Evolutionary conservation across 2,888 invertebrate genomes (phyloP).

Genomic region (Drosophila trichaetosa): DNA sequence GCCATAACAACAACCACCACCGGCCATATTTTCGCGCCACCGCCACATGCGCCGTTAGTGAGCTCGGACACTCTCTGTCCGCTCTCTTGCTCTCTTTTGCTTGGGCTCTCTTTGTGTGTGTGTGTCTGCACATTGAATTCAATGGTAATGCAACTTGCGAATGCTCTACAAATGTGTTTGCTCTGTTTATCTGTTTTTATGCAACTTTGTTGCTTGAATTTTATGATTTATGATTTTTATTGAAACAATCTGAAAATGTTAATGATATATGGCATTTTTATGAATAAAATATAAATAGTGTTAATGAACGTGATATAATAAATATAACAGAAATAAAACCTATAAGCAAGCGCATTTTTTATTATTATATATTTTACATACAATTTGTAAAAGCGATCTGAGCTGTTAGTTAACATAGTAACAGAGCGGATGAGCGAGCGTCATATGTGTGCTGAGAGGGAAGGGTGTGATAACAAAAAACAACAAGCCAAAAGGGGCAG

Average conservation of each 20-base stretch:
- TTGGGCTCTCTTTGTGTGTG: conserved; percentile 41
- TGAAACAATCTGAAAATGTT: not conserved
- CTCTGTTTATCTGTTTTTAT: not conserved
- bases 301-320: conserved; percentile 3
- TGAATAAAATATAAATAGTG: not conserved
- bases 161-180: conserved; percentile 31
- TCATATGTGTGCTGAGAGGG: conserved; percentile 5
- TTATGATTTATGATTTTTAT: not conserved
- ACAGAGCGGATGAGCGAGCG: not conserved
- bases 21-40: conserved; percentile 75
- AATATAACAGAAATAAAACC: not conserved
- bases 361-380: not conserved
- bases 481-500: conserved; percentile 62
- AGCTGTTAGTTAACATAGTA: not conserved
- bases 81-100: conserved; percentile 41
- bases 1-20: conserved; percentile 56
- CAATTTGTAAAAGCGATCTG: not conserved
- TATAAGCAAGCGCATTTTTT: not conserved
- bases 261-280: not conserved
- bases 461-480: conserved; percentile 45
- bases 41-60: conserved; percentile 75
- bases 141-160: not conserved
- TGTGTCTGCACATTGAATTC: conserved; percentile 1
- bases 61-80: conserved; percentile 10
- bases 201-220: not conserved